Base-by-base conservation (phyloP, 2,113 vertebrate species). In the Typhlomys cinereus region DNA sequence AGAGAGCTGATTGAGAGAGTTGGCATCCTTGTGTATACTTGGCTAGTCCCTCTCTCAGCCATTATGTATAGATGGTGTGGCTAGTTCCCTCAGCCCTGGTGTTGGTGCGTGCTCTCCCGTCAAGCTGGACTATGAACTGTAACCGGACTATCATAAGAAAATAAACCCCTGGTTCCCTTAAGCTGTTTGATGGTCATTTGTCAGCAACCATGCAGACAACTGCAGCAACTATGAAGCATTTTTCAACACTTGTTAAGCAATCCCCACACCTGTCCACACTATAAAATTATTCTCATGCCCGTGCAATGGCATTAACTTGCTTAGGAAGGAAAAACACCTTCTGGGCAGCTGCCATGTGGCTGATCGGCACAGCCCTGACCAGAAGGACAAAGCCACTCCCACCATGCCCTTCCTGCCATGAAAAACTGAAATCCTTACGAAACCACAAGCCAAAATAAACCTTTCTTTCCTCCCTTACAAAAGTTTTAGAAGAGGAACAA, bases 211-310 rank as follows among this genome's bases (percentile, higher is more conserved):
- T n/a, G n/a, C n/a, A n/a, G 29, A 57, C 54, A 80, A 61, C 36
- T 25, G 52, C 23, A 80, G 46, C n/a, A n/a, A 82, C 13, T 74
- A 93, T 15, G 48, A 92, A 91, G 25, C 25, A 91, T 86, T 86
- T n/a, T 93, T 75, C 44, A 86, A 71, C 66, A 91, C 93, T 86
- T 70, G 50, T 90, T 91, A 91, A 61, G 29, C 48, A 66, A 79
- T 52, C 46, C 44, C 41, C 34, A 89, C n/a, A 83, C 23, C 50
- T 90, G 73, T 52, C 54, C 85, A 29, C 41, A 95, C 14, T 84
- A 54, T 18, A 87, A 46, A 93, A 75, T 29, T 84, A 64, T 41
- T 94, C 64, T 89, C 48, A 93, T 44, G 84, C 8, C 29, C 12
- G 91, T 75, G 44, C 36, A 82, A 46, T 36, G 15, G 2, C 52